phyloP scores from a whole-genome alignment of 2,797 vertebrate species.

The Peromyscus nudipes region DNA sequence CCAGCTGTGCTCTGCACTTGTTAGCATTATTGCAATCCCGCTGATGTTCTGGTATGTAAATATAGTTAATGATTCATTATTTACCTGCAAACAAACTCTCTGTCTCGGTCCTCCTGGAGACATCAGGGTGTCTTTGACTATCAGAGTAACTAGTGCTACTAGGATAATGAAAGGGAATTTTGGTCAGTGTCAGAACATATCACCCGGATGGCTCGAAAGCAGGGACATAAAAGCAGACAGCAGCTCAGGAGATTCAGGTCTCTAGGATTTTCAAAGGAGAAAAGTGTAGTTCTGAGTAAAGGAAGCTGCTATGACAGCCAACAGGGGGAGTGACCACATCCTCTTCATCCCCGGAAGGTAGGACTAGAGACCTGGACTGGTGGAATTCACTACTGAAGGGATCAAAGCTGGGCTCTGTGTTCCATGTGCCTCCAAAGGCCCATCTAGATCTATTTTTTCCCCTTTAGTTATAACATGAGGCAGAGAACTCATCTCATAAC shows the following conservation, averaged over 20 bases:
- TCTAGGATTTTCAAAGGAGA: constrained; percentile 13
- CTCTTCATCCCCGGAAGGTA: background rate
- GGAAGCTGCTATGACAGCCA: background rate
- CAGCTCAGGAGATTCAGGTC: constrained; percentile 47
- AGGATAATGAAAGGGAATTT: constrained; percentile 9
- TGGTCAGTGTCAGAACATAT: background rate
- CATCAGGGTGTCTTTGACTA: background rate
- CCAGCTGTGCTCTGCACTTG: background rate
- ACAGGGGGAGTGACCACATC: rapidly evolving
- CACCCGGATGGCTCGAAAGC: background rate
- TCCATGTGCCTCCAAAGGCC: background rate
- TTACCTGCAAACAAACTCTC: constrained; percentile 58
- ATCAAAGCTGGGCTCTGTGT: background rate
- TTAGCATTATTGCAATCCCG: constrained; percentile 56
- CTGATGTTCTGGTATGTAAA: constrained; percentile 50
- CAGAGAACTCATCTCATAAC: background rate
- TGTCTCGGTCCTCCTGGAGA: background rate
- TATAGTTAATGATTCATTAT: constrained; percentile 46
- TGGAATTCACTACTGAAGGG: background rate
- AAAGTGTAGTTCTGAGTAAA: background rate
- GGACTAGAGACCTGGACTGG: background rate
- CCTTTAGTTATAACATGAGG: background rate
- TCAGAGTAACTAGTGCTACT: background rate
- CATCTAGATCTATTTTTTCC: background rate
- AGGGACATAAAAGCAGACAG: constrained; percentile 32